Conservation (phyloP, 2,113 vertebrate species). For the Oplegnathus fasciatus region DNA sequence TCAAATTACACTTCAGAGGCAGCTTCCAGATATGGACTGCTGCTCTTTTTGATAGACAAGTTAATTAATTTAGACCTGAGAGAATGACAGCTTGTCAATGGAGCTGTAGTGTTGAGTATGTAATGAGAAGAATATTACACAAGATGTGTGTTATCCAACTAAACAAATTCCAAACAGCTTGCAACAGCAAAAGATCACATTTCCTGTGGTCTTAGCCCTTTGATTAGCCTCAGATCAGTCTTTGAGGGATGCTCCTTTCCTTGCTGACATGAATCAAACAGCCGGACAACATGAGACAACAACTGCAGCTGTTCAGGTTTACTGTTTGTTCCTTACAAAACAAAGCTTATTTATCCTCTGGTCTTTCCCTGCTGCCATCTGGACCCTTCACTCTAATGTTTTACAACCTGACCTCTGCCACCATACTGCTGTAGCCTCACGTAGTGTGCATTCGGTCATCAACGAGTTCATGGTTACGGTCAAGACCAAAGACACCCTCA, state of each 20-base stretch:
- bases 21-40: background rate
- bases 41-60: constrained; percentile 28
- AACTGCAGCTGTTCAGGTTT: background rate
- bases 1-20: background rate
- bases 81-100: constrained; percentile 1
- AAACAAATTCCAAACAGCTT: background rate
- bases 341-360: constrained; percentile 24
- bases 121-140: background rate
- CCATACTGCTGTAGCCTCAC: constrained; percentile 1
- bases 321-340: constrained; percentile 6
- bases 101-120: constrained; percentile 7
- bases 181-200: constrained; percentile 6
- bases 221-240: constrained; percentile 14
- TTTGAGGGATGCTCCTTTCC: background rate
- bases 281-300: background rate
- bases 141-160: background rate
- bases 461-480: constrained; percentile 12
- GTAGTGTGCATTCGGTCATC: background rate
- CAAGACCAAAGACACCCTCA: constrained; percentile 4
- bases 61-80: constrained; percentile 25
- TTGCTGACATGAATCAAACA: constrained; percentile 13
- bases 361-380: constrained; percentile 18
- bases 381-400: constrained; percentile 21
- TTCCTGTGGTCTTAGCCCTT: background rate
- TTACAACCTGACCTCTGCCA: constrained; percentile 22